These are phyloP conservation scores for Stegastes partitus DNA, from an alignment of 2,113 vertebrate species.

Conservation along the genomic window DNA sequence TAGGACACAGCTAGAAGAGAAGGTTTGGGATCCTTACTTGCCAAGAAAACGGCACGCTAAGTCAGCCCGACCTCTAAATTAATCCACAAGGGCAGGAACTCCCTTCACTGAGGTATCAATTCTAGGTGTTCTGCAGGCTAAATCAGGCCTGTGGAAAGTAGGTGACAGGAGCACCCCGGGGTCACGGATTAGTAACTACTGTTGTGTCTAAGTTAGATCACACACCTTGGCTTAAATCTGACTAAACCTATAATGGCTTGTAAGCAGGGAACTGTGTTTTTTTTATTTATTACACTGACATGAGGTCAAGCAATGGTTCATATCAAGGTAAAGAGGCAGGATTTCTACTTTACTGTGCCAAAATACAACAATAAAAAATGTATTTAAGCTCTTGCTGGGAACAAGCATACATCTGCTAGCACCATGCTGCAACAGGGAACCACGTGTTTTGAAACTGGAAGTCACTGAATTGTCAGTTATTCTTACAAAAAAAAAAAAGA, in stretches of 20 bases:
- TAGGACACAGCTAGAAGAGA: not conserved
- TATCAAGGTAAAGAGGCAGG: no score
- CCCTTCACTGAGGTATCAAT: conserved; percentile 3
- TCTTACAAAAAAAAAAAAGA: no score
- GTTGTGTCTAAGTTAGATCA: conserved; percentile 37
- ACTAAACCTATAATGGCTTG: not conserved
- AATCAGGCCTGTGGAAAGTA: conserved; percentile 37
- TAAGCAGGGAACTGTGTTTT: not conserved
- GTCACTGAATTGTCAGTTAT: not conserved
- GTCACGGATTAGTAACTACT: conserved; percentile 31
- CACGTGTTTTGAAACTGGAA: conserved; percentile 2
- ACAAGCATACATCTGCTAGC: not conserved
- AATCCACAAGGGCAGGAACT: conserved; percentile 24
- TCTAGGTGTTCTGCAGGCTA: conserved; percentile 24
- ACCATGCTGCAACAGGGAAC: not conserved
- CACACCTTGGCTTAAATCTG: conserved; percentile 11
- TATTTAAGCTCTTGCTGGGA: not conserved
- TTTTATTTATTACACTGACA: no score
- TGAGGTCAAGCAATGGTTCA: no score
- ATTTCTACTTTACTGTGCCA: no score
- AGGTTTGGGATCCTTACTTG: not conserved
- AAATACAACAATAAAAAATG: no score
- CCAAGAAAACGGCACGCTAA: not conserved
- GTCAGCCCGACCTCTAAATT: conserved; percentile 10
- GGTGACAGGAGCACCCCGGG: conserved; percentile 5